Percentiles rank a stretch among this genome's conserved stretches.
phyloP scores from a whole-genome alignment of 2,797 vertebrate genomes.

The Galagoides demidoff region DNA sequence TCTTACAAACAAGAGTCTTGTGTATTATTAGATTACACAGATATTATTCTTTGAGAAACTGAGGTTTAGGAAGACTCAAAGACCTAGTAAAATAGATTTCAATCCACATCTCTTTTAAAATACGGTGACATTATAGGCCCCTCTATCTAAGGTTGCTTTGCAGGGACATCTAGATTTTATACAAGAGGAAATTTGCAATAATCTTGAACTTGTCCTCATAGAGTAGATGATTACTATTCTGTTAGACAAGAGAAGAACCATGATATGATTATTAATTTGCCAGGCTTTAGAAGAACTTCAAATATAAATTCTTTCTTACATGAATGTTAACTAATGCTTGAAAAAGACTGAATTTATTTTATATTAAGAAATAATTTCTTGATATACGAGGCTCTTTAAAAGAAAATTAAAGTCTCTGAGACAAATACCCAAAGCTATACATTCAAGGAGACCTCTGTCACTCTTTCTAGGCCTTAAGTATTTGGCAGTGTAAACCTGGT shows the following conservation, averaged over 20 bases:
- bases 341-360: constrained; percentile 1
- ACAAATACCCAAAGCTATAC: not conserved
- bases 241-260: constrained; percentile 4
- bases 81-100: constrained; percentile 15
- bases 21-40: not conserved
- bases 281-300: not conserved
- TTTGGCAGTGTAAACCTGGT: not conserved
- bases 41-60: not conserved
- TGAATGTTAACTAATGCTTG: not conserved
- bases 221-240: not conserved
- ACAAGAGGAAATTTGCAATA: not conserved
- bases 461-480: not conserved
- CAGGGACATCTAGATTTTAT: constrained; percentile 20
- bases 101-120: not conserved
- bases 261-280: constrained; percentile 10
- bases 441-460: not conserved
- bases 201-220: not conserved
- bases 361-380: not conserved
- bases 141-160: constrained; percentile 1
- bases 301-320: not conserved
- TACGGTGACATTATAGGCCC: not conserved
- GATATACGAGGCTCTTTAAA: not conserved
- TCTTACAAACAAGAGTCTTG: not conserved
- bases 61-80: not conserved
- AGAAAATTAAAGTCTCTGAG: not conserved